A percentile compares a stretch with the other conserved stretches of the same genome.
phyloP scores from a whole-genome alignment of 2,888 invertebrate genomes.

The Quadroppia sp. region DNA sequence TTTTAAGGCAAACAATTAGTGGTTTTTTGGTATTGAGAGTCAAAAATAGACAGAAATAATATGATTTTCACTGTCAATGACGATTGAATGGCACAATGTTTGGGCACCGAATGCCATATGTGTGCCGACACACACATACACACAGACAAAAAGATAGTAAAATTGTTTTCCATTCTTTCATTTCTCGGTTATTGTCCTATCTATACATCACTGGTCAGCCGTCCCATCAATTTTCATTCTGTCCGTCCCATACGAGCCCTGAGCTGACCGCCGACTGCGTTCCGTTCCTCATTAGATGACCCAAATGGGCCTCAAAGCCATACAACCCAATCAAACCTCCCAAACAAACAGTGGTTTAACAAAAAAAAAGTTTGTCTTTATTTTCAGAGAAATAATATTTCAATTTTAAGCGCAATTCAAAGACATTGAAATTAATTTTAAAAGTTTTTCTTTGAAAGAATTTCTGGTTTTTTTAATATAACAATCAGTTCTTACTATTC shows the following conservation, averaged over 20 bases:
- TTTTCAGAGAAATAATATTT: background rate
- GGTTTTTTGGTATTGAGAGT: background rate
- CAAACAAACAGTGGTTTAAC: background rate
- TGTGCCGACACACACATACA: constrained; percentile 8
- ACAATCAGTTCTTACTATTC: background rate
- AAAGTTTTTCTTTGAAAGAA: background rate
- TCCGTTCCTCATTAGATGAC: background rate
- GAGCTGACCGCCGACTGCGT: constrained; percentile 1
- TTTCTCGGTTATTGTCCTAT: background rate
- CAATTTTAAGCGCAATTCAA: background rate
- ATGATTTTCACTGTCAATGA: background rate
- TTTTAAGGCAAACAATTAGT: background rate
- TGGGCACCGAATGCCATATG: constrained; percentile 9
- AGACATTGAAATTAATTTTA: background rate
- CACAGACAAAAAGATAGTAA: background rate
- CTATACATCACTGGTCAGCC: constrained; percentile 5
- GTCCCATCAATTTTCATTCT: background rate
- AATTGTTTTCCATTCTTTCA: background rate
- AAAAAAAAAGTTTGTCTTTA: background rate
- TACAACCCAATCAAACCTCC: background rate
- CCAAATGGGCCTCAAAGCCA: background rate
- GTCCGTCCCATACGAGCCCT: constrained; percentile 6
- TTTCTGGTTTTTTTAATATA: background rate
- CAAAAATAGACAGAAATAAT: background rate
- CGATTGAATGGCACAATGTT: background rate